Conservation (phyloP, 2,113 vertebrate species). For the Rhinopomastus cyanomelas region DNA sequence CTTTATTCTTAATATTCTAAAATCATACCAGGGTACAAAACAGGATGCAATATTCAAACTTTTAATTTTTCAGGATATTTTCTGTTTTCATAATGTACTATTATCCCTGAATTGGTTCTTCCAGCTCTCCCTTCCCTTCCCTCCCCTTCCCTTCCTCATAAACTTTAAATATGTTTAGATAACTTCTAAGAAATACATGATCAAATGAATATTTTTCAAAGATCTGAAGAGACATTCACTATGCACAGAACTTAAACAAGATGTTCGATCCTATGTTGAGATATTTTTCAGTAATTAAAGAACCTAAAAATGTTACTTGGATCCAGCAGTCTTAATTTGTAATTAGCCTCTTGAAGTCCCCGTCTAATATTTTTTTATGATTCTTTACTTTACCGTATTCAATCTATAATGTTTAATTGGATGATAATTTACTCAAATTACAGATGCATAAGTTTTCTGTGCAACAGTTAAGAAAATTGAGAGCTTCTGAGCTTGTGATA, state of each 20-base stretch:
- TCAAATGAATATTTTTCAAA: slow-evolving; percentile 35
- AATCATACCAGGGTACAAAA: not conserved
- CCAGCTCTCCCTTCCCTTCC: not conserved
- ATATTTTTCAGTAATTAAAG: slow-evolving; percentile 72
- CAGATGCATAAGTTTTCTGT: slow-evolving; percentile 63
- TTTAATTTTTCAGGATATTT: not conserved
- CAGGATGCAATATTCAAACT: not conserved
- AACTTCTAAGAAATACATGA: slow-evolving; percentile 1
- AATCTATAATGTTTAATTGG: slow-evolving; percentile 75
- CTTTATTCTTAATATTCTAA: not conserved
- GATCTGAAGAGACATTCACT: slow-evolving; percentile 10
- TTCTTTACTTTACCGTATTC: slow-evolving; percentile 70
- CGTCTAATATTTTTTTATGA: slow-evolving; percentile 69
- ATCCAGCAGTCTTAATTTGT: slow-evolving; percentile 62
- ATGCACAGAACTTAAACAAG: slow-evolving; percentile 52
- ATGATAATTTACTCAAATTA: slow-evolving; percentile 70
- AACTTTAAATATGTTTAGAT: not conserved
- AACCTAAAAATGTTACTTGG: slow-evolving; percentile 61
- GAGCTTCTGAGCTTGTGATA: slow-evolving; percentile 42
- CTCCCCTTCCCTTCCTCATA: not conserved
- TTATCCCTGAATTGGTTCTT: not conserved
- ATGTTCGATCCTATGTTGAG: slow-evolving; percentile 53
- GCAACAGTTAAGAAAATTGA: slow-evolving; percentile 39
- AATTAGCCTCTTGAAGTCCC: slow-evolving; percentile 72
- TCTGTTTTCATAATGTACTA: not conserved